Conservation (phyloP, 2,797 vertebrate genomes). For the Halcyon smyrnensis region DNA sequence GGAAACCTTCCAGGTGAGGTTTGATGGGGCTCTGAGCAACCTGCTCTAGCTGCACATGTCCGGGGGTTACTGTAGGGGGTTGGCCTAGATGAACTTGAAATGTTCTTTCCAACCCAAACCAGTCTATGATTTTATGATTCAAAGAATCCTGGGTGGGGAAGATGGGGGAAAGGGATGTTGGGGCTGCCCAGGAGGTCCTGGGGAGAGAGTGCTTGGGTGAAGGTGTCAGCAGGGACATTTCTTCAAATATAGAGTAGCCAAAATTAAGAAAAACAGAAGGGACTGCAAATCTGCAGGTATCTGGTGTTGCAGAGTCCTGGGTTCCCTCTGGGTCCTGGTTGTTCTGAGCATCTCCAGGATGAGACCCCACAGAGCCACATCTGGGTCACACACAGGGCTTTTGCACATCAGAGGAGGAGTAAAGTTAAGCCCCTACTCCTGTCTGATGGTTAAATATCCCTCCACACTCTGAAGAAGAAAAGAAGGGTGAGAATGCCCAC, state of each 20-base stretch:
- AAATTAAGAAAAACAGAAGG: background rate
- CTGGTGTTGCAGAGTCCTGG: background rate
- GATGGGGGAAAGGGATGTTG: background rate
- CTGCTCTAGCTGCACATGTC: too few relatives aligned
- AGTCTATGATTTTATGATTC: too few relatives aligned
- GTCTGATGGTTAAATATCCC: background rate
- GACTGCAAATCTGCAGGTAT: background rate
- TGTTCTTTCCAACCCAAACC: too few relatives aligned
- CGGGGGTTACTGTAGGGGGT: too few relatives aligned
- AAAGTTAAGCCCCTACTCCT: background rate
- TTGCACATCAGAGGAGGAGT: background rate
- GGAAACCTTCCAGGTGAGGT: too few relatives aligned
- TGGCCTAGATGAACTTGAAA: too few relatives aligned
- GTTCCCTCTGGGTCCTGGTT: background rate
- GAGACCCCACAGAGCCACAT: too few relatives aligned
- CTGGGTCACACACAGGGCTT: background rate
- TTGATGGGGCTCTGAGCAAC: too few relatives aligned
- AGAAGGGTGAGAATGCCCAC: background rate
- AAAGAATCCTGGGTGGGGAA: background rate
- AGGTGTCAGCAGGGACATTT: background rate
- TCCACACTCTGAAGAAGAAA: background rate
- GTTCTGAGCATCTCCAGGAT: background rate
- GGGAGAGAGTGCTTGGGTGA: background rate
- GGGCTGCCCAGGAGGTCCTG: background rate
- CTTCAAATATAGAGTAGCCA: background rate